Evolutionary conservation across 2,113 vertebrate species (phyloP), one percentile per base, ranked within the genome.

Genomic region (Heterocephalus glaber): DNA sequence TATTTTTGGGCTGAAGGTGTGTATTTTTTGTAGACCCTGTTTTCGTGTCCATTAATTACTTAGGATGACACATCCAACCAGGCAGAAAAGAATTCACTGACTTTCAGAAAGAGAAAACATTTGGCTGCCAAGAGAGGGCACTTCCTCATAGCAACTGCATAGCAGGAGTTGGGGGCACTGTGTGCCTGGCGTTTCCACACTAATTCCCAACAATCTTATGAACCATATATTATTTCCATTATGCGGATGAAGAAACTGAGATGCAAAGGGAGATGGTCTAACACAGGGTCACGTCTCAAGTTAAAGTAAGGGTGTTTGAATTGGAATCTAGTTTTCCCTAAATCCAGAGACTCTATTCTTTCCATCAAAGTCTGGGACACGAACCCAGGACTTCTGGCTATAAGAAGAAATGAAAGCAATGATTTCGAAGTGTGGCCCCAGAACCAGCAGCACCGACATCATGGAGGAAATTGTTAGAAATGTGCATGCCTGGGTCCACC

Each of bases 191-290:
- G 52, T 28, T 89, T 86, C 54, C 5, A n/a, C 24, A 60, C 68
- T 24, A 86, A 65, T 49, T 89, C 19, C 65, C 41, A 76, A 41
- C 28, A 82, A 38, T 16, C 22, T 68, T 63, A 19, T 47, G 49
- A 82, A 66, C 60, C n/a, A 22, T 19, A 81, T 49, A 44, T 77
- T 44, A 81, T 80, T 84, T 68, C 52, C 80, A 58, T 72, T 61
- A 30, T 44, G 12, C 74, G 26, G 16, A 74, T 83, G 61, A 72
- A 94, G 63, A 88, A 95, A 54, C n/a, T 44, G 87, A 94, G n/a
- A 77, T 11, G 10, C 30, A 66, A 20, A 85, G 58, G 74, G 41
- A 74, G 22, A 38, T 35, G 56, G 68, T 47, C 26, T 47, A 5
- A 70, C 38, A 3, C 76, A 90, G 22, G 3, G 30, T 52, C 44